Conservation (phyloP, 2,797 vertebrate genomes). For the Graptemys geographica region DNA sequence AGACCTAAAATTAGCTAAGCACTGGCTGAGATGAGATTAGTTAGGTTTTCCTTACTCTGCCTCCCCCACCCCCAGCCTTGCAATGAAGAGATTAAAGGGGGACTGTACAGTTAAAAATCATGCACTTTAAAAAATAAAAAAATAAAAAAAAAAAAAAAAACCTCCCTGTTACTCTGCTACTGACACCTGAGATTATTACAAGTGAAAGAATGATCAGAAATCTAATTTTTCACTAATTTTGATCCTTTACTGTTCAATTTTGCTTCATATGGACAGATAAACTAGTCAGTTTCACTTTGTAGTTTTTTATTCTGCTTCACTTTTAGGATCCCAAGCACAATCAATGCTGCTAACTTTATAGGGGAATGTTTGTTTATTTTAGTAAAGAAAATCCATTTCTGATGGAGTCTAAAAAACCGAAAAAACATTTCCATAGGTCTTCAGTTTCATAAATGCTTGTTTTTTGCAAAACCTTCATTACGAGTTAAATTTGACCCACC, state of each 20-base stretch:
- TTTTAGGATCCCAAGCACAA: neutral
- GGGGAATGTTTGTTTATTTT: constrained; percentile 33
- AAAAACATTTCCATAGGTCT: neutral
- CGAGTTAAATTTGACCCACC: constrained; percentile 60
- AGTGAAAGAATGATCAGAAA: neutral
- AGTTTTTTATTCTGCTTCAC: constrained; percentile 18
- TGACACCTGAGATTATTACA: constrained; percentile 23
- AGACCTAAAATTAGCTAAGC: neutral
- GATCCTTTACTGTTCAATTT: neutral
- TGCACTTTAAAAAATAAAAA: neutral
- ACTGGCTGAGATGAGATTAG: neutral
- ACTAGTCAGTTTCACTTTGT: neutral
- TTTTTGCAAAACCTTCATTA: constrained; percentile 32
- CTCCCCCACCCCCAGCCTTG: neutral
- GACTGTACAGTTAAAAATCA: constrained; percentile 1
- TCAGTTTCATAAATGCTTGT: constrained; percentile 13
- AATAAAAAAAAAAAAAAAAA: neutral
- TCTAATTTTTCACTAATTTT: neutral
- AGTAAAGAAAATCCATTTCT: constrained; percentile 19
- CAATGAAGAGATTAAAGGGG: constrained; percentile 41
- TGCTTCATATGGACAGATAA: constrained; percentile 15
- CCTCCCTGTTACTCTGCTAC: neutral
- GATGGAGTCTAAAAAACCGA: constrained; percentile 24
- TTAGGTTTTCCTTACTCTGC: neutral
- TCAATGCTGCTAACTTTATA: neutral